A percentile compares a stretch with the other conserved stretches of the same genome.
Conservation (phyloP, 2,888 invertebrate species). For the Heteromyza rotundicornis region DNA sequence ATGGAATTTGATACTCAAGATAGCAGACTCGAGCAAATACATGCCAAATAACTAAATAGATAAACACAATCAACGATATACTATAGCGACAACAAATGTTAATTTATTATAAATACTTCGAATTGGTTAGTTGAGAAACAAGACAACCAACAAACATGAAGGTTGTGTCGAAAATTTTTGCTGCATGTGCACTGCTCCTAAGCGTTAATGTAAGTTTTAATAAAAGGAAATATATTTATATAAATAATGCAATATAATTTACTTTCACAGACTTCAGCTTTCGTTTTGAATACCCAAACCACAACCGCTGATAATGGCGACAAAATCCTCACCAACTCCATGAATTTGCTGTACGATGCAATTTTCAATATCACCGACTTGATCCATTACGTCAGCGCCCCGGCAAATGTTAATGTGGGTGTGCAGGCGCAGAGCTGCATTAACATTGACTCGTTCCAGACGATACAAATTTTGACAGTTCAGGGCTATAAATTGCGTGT, state of each 20-base stretch:
- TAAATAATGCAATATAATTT: too few relatives aligned
- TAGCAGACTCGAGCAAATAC: too few relatives aligned
- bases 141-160: slow-evolving; percentile 36
- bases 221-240: too few relatives aligned
- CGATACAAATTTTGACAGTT: slow-evolving; percentile 24
- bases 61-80: too few relatives aligned
- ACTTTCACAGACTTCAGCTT: neutral
- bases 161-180: slow-evolving; percentile 38
- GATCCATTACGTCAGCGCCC: neutral
- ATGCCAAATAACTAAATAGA: too few relatives aligned
- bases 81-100: too few relatives aligned
- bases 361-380: slow-evolving; percentile 32
- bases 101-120: slow-evolving; percentile 37
- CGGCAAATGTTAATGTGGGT: slow-evolving; percentile 1
- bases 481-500: slow-evolving; percentile 32
- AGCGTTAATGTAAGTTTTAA: slow-evolving; percentile 32
- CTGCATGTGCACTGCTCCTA: slow-evolving; percentile 36
- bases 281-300: neutral
- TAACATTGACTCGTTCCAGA: slow-evolving; percentile 17
- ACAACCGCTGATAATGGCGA: neutral
- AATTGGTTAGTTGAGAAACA: slow-evolving; percentile 29
- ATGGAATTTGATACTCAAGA: too few relatives aligned
- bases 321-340: neutral
- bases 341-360: slow-evolving; percentile 35
- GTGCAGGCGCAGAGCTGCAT: slow-evolving; percentile 26